Evolutionary conservation across 2,113 vertebrate genomes (phyloP), one percentile per base, ranked within the genome.

Genomic region (Heptranchias perlo): DNA sequence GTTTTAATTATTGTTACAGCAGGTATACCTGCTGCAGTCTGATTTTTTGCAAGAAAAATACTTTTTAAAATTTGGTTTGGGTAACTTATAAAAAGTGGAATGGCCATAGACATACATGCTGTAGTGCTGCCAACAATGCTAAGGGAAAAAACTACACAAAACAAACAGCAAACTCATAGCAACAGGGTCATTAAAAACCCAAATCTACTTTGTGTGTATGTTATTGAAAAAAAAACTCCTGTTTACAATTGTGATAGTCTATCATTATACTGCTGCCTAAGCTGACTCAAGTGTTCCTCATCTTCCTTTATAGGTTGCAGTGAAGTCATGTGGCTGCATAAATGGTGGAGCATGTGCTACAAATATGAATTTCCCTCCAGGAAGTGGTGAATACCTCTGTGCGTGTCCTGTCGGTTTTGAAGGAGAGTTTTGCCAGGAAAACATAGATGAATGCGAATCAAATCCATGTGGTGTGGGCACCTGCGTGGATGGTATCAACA

Each of bases 321-420:
- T 98, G 96, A 97, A 97, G 96, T 97, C 97, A 0, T 98, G 98
- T 65, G 97, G 97, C 23, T 99, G 98, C 96, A 96, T 96, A 86
- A 97, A 96, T 1, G 97, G 97, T 13, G 98, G 98, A 0, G 97
- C 97, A 0, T 98, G 98, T 25, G 97, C 98, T 96, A 98, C 98
- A 0, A 97, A 98, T 7, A 97, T 98, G 8, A 97, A 97, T 95
- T 97, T 97, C 96, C 98, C 98, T 0, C 98, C 98, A 0, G 98
- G 98, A 96, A 97, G 98, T 1, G 98, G 98, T 47, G 97, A 97
- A 97, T 98, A 98, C 96, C 97, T 98, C 96, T 99, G 98, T 39
- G 96, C 97, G 10, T 98, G 98, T 96, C 97, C 97, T 0, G 96
- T 96, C 1, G 98, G 98, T 1, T 97, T 96, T 89, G 97, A 94